Evolutionary conservation across 2,888 invertebrate genomes (phyloP), one percentile per base, ranked within the genome.

Genomic region (Drosophila nr. perissopoda): DNA sequence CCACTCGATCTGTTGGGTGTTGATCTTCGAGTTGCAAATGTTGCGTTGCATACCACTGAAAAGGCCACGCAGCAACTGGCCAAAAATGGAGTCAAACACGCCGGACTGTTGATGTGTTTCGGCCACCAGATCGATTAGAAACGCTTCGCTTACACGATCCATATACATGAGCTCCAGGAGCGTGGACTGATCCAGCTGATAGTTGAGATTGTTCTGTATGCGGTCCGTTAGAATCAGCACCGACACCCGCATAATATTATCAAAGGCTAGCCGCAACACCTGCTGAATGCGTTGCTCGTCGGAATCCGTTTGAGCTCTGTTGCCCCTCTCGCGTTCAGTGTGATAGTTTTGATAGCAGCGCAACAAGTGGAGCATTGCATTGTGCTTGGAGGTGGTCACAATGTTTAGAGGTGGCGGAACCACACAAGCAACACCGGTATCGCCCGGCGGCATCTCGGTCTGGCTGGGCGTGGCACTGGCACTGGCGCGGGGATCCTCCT

Each of bases 1-100:
- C 59, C 96, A 95, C 51, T 95, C 95, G 76, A 97, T 94, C 16
- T 97, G 96, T 76, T 96, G 95, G 76, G 96, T 94, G 76, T 91
- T 91, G 40, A 93, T 92, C 48, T 89, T 91, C 0, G 92, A 89
- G 8, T 91, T 89, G 72, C 92, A 92, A 59, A 92, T 91, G 53
- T 92, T 92, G 3, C 92, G 89, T 70, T 93, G 93, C 93, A 93
- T 93, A 2, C 92, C 92, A 51, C 91, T 89, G 54, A 92, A 93
- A 2, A 93, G 81, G 3, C 92, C 91, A 18, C 93, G 90, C 51
- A 93, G 64, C 60, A 93, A 73, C 69, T 91, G 90, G 0, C 90
- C 88, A 57, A 93, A 93, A 57, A 93, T 92, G 21, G 73, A 73
- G 18, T 92, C 91, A 73, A 93, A 93, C 18, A 82, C 78, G 4